A percentile compares a stretch with the other conserved stretches of the same genome.
Evolutionary conservation across 2,797 vertebrate species (phyloP).

Genomic region (Sphenopsis melanotis): DNA sequence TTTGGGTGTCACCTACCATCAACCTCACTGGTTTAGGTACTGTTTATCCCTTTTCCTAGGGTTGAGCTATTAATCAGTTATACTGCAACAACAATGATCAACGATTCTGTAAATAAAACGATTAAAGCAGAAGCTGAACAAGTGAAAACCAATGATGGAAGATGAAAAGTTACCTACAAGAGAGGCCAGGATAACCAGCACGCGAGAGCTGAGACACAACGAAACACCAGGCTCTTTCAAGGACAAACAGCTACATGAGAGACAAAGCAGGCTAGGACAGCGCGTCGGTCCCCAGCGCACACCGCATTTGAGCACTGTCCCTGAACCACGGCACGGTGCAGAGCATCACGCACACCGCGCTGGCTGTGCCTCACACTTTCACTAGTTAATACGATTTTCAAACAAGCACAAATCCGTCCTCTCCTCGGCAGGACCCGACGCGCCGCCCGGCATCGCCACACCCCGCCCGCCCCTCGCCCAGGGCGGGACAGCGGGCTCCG

Average conservation of each 20-base stretch:
- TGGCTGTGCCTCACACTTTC: not conserved
- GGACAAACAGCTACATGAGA: not conserved
- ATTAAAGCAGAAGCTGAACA: not conserved
- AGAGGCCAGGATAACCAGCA: not conserved
- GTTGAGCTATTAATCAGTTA: not conserved
- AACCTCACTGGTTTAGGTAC: not conserved
- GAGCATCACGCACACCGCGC: not conserved
- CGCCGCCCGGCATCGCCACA: not conserved
- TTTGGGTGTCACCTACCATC: not conserved
- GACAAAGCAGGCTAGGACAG: not conserved
- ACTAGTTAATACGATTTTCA: rapidly evolving
- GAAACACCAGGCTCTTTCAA: not conserved
- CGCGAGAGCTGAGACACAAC: not conserved
- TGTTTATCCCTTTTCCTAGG: not conserved
- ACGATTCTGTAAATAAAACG: not conserved
- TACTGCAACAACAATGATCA: not conserved
- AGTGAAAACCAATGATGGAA: not conserved
- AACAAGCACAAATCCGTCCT: not conserved
- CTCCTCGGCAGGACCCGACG: not conserved
- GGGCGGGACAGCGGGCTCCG: not conserved
- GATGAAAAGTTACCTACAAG: not conserved
- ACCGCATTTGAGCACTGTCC: not conserved
- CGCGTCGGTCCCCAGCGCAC: not conserved
- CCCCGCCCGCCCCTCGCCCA: not conserved
- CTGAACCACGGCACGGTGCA: not conserved